Evolutionary conservation across 2,888 invertebrate genomes (phyloP).

Genomic region (Gryllus longicercus): DNA sequence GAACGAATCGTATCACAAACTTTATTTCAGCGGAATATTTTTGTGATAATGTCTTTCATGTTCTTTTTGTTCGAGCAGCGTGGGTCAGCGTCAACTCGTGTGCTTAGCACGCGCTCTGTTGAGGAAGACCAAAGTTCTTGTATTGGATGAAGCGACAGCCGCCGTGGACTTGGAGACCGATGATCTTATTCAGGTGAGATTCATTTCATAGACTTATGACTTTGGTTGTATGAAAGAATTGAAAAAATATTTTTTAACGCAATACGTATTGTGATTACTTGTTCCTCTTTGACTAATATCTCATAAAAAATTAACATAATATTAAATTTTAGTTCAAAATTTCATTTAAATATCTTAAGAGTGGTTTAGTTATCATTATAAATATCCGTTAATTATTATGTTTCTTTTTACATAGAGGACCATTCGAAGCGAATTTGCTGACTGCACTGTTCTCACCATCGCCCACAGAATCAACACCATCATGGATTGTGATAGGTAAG

Average conservation of each 20-base stretch:
- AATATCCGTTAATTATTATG: too few relatives aligned
- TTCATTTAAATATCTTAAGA: too few relatives aligned
- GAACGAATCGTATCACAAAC: too few relatives aligned
- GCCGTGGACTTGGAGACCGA: slow-evolving; percentile 56
- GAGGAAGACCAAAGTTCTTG: slow-evolving; percentile 51
- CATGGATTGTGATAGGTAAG: slow-evolving; percentile 48
- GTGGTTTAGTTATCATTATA: too few relatives aligned
- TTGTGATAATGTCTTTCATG: slow-evolving; percentile 30
- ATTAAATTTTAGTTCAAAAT: too few relatives aligned
- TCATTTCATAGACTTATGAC: background rate
- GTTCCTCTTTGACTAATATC: too few relatives aligned
- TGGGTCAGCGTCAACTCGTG: slow-evolving; percentile 53
- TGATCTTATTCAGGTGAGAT: slow-evolving; percentile 49
- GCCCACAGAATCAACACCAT: slow-evolving; percentile 61
- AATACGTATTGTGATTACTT: too few relatives aligned
- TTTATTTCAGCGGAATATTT: background rate
- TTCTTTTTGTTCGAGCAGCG: slow-evolving; percentile 42
- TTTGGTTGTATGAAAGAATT: too few relatives aligned
- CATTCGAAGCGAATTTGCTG: slow-evolving; percentile 53
- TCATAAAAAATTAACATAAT: too few relatives aligned
- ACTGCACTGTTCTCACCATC: slow-evolving; percentile 58
- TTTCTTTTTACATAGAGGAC: slow-evolving; percentile 45
- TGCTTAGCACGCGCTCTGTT: slow-evolving; percentile 52
- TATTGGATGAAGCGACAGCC: slow-evolving; percentile 54
- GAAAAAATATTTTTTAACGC: too few relatives aligned